Percentiles rank a stretch among this genome's conserved stretches.
These are phyloP conservation scores for Azemiops feae DNA, from an alignment of 2,113 vertebrate genomes.

Conservation along the genomic window DNA sequence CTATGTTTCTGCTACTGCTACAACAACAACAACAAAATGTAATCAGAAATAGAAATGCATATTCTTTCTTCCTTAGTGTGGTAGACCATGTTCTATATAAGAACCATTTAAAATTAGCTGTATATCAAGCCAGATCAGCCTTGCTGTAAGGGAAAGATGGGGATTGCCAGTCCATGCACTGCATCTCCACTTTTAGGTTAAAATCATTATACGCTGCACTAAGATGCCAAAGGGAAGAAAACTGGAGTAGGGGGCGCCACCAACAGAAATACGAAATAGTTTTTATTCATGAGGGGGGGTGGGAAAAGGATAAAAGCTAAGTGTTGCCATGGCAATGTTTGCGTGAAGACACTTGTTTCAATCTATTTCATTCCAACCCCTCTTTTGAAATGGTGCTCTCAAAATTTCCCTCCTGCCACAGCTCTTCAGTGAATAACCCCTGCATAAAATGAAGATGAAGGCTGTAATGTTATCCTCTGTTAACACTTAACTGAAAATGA, in stretches of 20 bases:
- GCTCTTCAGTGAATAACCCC: constrained; percentile 43
- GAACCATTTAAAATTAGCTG: not conserved
- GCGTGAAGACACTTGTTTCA: constrained; percentile 75
- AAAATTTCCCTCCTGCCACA: constrained; percentile 53
- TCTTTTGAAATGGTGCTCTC: constrained; percentile 58
- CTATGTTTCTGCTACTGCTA: not conserved
- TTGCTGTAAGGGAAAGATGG: not conserved
- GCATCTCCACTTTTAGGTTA: constrained; percentile 47
- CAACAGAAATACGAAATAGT: constrained; percentile 61
- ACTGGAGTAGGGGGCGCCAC: constrained; percentile 62
- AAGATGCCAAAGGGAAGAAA: constrained; percentile 34
- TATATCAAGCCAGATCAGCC: not conserved
- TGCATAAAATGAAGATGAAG: constrained; percentile 33
- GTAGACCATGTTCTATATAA: not conserved
- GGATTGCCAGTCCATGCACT: constrained; percentile 27
- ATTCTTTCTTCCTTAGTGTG: not conserved
- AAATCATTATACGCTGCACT: constrained; percentile 44
- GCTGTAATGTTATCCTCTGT: not conserved
- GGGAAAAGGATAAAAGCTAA: constrained; percentile 60
- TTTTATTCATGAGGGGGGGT: constrained; percentile 55
- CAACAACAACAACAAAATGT: not conserved
- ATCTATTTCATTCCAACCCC: constrained; percentile 72
- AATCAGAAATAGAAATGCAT: not conserved
- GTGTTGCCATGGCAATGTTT: constrained; percentile 74
- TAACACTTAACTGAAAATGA: constrained; percentile 37